phyloP scores from a whole-genome alignment of 2,113 vertebrate genomes.

The Dermatemys mawii region DNA sequence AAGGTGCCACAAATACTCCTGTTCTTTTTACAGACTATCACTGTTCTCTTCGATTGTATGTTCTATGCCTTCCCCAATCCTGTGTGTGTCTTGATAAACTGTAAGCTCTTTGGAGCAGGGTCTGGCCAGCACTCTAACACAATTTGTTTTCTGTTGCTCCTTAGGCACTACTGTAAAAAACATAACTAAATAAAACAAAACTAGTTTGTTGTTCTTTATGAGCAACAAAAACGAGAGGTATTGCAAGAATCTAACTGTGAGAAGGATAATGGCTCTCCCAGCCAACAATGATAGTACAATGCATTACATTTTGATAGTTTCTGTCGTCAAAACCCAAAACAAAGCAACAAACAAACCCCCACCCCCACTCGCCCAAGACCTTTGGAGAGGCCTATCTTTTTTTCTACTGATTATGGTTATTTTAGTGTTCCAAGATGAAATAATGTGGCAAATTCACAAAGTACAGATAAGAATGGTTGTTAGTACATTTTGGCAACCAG shows the following conservation, averaged over 20 bases:
- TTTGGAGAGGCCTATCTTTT: background rate
- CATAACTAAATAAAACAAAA: background rate
- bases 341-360: background rate
- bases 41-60: background rate
- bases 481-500: background rate
- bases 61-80: background rate
- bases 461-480: background rate
- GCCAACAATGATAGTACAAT: background rate
- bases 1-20: no score
- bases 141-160: background rate
- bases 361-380: background rate
- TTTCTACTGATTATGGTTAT: background rate
- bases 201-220: background rate
- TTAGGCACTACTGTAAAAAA: background rate
- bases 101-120: background rate
- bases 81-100: background rate
- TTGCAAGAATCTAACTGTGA: background rate
- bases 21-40: background rate
- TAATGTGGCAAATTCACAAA: background rate
- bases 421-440: conserved; percentile 1
- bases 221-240: background rate
- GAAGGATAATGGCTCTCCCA: background rate
- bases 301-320: background rate
- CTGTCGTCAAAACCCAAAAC: background rate
- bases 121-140: background rate